Percentiles rank a stretch among this genome's conserved stretches.
Conservation (phyloP, 1,140 invertebrate species). For the Triops cancriformis region DNA sequence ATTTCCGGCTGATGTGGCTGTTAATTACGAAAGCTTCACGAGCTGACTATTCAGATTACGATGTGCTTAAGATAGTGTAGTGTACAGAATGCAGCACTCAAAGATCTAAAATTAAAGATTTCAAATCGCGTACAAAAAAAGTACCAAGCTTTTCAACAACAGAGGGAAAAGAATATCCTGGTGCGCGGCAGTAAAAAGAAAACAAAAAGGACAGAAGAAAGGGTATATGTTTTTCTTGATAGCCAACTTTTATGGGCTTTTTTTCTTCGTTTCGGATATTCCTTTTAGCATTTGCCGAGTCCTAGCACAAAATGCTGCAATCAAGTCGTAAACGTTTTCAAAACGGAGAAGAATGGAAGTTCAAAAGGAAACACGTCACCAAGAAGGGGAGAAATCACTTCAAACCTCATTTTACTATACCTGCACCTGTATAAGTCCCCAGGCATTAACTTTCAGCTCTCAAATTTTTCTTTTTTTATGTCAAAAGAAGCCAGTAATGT, state of each 20-base stretch:
- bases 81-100: not conserved
- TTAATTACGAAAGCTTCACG: not conserved
- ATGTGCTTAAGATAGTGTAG: too few relatives aligned
- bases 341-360: not conserved
- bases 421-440: not conserved
- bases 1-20: not conserved
- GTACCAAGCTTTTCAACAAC: not conserved
- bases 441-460: not conserved
- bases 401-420: not conserved
- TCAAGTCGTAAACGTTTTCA: conserved; percentile 1
- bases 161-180: not conserved
- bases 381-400: not conserved
- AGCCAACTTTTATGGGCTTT: not conserved
- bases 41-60: too few relatives aligned
- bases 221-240: not conserved
- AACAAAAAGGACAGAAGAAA: not conserved
- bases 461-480: too few relatives aligned
- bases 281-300: not conserved
- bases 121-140: not conserved
- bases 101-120: not conserved
- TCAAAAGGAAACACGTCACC: not conserved
- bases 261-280: not conserved
- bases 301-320: not conserved
- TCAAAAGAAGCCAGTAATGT: too few relatives aligned
- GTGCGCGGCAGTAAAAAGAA: not conserved